Evolutionary conservation across 2,797 vertebrate species (phyloP).

Genomic region (Malurus splendens): DNA sequence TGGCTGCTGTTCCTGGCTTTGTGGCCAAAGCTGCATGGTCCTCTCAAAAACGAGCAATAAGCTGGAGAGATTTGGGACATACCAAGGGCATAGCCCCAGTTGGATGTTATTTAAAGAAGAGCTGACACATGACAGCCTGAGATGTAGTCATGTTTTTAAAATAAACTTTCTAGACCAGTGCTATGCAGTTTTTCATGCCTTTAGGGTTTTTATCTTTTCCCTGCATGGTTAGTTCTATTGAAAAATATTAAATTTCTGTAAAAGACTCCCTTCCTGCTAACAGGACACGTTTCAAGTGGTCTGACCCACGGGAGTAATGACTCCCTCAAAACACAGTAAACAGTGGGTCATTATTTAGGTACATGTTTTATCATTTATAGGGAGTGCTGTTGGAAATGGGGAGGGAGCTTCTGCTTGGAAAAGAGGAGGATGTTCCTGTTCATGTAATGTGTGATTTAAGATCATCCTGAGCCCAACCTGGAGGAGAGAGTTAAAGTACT

Average conservation of each 20-base stretch:
- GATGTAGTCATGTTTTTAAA: constrained; percentile 31
- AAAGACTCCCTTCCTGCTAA: not conserved
- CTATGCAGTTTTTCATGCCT: not conserved
- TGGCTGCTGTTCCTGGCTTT: not conserved
- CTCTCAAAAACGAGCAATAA: not conserved
- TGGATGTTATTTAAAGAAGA: constrained; percentile 13
- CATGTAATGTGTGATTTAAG: not conserved
- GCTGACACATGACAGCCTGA: not conserved
- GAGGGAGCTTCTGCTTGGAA: not conserved
- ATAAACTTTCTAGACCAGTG: not conserved
- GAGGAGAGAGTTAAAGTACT: not conserved
- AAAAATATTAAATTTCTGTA: constrained; percentile 37
- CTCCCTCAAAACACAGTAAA: not conserved
- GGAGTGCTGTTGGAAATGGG: not conserved
- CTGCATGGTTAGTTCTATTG: not conserved
- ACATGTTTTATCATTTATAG: not conserved
- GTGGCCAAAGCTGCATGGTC: not conserved
- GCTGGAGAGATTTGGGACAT: not conserved
- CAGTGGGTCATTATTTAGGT: not conserved
- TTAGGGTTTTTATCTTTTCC: not conserved
- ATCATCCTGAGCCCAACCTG: not conserved
- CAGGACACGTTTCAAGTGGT: not conserved
- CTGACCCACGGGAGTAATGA: not conserved
- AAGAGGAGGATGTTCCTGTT: not conserved
- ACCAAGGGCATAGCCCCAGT: not conserved